Percentiles rank a stretch among this genome's conserved stretches.
Conservation (phyloP, 2,113 vertebrate species). For the Lota lota region DNA sequence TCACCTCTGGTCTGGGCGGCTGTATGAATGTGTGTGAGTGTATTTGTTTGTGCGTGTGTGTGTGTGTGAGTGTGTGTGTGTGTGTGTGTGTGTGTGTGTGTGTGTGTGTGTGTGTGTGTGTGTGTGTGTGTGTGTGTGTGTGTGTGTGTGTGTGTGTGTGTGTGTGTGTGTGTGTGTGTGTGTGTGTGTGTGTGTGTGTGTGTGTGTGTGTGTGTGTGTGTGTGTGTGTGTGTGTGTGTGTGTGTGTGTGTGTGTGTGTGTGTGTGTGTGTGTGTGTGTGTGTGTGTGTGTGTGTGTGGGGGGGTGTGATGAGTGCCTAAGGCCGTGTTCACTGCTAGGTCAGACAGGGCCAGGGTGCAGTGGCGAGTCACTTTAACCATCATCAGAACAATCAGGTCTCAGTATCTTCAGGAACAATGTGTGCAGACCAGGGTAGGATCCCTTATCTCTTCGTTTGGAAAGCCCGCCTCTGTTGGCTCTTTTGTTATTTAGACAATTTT, state of each 20-base stretch:
- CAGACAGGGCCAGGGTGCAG: slow-evolving; percentile 9
- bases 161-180: slow-evolving; percentile 2
- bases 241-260: background rate
- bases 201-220: background rate
- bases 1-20: background rate
- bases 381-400: too few relatives aligned
- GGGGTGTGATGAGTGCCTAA: slow-evolving; percentile 41
- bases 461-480: too few relatives aligned
- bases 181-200: background rate
- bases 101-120: slow-evolving; percentile 18
- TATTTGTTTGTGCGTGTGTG: background rate
- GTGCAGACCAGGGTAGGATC: too few relatives aligned
- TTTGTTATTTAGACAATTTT: too few relatives aligned
- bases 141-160: slow-evolving; percentile 8
- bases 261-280: background rate
- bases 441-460: too few relatives aligned
- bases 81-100: slow-evolving; percentile 18
- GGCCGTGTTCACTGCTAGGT: slow-evolving; percentile 39
- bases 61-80: slow-evolving; percentile 7
- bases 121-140: slow-evolving; percentile 18
- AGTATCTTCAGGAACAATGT: too few relatives aligned
- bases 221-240: background rate
- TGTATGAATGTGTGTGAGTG: background rate
- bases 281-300: background rate
- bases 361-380: too few relatives aligned